Evolutionary conservation across 2,113 vertebrate genomes (phyloP), one percentile per base, ranked within the genome.

Genomic region (Microcebus griseorufus): DNA sequence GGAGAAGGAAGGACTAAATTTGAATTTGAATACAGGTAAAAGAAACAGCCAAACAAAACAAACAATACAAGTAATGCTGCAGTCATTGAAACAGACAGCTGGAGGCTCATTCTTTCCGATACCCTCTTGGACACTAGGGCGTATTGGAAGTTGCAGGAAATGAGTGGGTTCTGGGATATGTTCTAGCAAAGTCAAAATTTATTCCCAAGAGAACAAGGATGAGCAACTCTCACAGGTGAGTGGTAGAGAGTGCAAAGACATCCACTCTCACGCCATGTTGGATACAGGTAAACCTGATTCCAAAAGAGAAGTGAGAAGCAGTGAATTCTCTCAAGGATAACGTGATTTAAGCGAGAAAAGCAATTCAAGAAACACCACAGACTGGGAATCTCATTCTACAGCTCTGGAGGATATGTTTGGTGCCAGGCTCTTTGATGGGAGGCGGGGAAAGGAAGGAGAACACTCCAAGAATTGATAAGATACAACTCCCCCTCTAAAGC

Each of bases 51-150:
- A 42, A 69, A 22, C 18, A 51, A 53, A n/a, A 37, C 20, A 22
- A 32, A 29, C 12, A 14, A 25, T 7, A 22, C 23, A 16, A 42
- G 1, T 9, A 42, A 42, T 4, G 32, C 3, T 16, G 1, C 18
- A 2, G 5, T 53, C 42, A 42, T 3, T 51, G 13, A 10, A n/a
- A 45, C 45, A 64, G 42, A 60, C 14, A 45, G 42, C 64, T 20
- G 10, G 5, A 16, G 48, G 14, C 32, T 22, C 2, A 1, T 23
- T 70, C 34, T 60, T 42, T 79, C 29, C 45, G 0, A 16, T 64
- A 22, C 16, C 70, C 0, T 64, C 9, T 11, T n/a, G 78, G 20
- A 25, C 9, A 25, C 20, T 1, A 11, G 14, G 7, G 20, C 7
- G 1, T 2, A 8, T 55, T 9, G 27, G 18, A 12, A 72, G 8